These are phyloP conservation scores for Eupithecia pulchellata DNA, from an alignment of 2,888 invertebrate species.

Conservation along the genomic window DNA sequence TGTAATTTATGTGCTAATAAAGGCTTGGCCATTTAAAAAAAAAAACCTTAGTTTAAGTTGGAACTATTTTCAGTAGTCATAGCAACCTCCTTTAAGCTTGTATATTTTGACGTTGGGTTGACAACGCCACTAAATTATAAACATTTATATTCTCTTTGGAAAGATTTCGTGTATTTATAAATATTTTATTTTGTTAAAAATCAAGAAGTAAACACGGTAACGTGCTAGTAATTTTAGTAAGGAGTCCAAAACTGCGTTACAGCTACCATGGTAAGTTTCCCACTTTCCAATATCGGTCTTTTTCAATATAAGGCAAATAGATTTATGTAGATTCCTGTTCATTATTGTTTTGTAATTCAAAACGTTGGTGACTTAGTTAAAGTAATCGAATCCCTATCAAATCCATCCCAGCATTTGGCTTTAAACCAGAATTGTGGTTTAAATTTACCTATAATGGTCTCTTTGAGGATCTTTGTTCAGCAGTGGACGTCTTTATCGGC, in stretches of 20 bases:
- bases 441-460: no score
- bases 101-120: slow-evolving; percentile 2
- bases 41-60: not conserved
- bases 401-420: no score
- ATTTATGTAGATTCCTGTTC: no score
- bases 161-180: not conserved
- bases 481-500: no score
- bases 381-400: no score
- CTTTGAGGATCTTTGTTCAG: no score
- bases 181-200: not conserved
- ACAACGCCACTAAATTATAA: not conserved
- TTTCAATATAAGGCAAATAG: no score
- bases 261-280: slow-evolving; percentile 28
- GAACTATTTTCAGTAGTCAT: slow-evolving; percentile 43
- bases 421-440: no score
- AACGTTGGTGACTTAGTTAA: no score
- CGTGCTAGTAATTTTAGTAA: not conserved
- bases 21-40: no score
- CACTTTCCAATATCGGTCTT: not conserved
- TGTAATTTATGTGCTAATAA: no score
- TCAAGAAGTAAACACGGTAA: not conserved
- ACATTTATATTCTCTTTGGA: not conserved
- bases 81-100: slow-evolving; percentile 38
- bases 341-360: no score
- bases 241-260: not conserved